Evolutionary conservation across 2,797 vertebrate species (phyloP).

Genomic region (Phrynocephalus vlangalii): DNA sequence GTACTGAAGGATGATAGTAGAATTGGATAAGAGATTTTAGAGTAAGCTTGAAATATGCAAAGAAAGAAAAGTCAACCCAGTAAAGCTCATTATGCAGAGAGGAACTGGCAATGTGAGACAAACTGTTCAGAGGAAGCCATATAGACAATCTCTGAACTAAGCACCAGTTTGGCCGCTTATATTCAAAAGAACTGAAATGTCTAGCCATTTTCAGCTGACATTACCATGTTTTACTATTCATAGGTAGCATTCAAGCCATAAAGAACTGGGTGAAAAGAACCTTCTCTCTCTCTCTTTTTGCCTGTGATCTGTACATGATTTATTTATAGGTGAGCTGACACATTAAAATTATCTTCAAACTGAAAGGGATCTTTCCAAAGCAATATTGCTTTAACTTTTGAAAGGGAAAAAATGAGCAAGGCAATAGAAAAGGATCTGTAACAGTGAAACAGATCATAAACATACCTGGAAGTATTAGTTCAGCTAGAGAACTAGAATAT

Average conservation of each 20-base stretch:
- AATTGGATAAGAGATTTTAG: conserved; percentile 33
- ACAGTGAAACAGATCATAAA: conserved; percentile 50
- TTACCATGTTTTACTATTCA: conserved; percentile 50
- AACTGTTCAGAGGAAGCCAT: conserved; percentile 33
- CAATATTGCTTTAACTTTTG: conserved; percentile 31
- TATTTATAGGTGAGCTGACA: conserved; percentile 56
- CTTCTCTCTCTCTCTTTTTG: conserved; percentile 55
- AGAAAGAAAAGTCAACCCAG: background rate
- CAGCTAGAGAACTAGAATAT: conserved; percentile 50
- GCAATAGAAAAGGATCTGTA: conserved; percentile 46
- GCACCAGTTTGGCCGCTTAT: conserved; percentile 44
- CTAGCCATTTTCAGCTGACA: conserved; percentile 23
- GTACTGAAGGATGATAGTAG: conserved; percentile 1
- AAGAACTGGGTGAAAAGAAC: conserved; percentile 59
- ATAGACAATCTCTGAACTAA: conserved; percentile 8
- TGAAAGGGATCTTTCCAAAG: conserved; percentile 48
- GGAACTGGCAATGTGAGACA: background rate
- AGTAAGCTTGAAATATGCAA: conserved; percentile 3
- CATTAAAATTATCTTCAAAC: conserved; percentile 57
- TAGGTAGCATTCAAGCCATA: conserved; percentile 35
- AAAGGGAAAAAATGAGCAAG: conserved; percentile 37
- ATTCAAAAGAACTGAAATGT: conserved; percentile 49
- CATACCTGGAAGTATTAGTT: conserved; percentile 44
- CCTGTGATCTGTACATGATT: conserved; percentile 59
- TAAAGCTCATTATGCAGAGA: conserved; percentile 30